Base-by-base conservation (phyloP, 2,888 invertebrate species). In the Macropis europaea region DNA sequence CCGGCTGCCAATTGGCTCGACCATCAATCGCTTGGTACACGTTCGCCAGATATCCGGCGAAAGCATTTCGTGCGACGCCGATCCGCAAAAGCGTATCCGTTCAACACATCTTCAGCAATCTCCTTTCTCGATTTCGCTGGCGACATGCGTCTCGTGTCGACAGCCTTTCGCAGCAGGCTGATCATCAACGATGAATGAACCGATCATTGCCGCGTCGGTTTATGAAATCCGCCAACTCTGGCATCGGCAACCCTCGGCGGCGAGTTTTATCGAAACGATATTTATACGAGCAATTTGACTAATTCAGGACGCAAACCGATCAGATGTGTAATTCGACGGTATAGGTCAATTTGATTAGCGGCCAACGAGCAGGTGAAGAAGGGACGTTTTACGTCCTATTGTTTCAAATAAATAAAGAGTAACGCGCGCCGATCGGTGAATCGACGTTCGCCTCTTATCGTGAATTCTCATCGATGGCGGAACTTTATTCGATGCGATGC, bases 1-100 rank as follows among this genome's bases (percentile, higher is more conserved):
- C 79, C 74, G 79, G 73, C 76, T 79, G 82, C 83, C 84, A 86
- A 85, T 86, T 84, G 86, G 78, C 81, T 69, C 74, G 69, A 72
- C 75, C 82, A 81, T 86, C 83, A 83, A 84, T 85, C 82, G 81
- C 73, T 73, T 48, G 56, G 48, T 64, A 76, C 75, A 48, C 68
- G 71, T 72, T 53, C 73, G 77, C 66, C 79, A 76, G 78, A 80
- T 79, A 78, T 79, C 75, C 80, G 79, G 62, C 79, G 76, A 83
- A 81, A 80, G 80, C 82, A 76, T 81, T 79, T 80, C 72, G 64
- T 34, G 66, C 50, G 60, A 32, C 56, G 60, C 50, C 52, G 45
- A 43, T 45, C 22, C 5, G 59, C 64, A 48, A 43, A 22, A 26
- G 28, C 42, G 52, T 47, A 38, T 26, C 15, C 13, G 19, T 2